Evolutionary conservation across 2,888 invertebrate genomes (phyloP), one percentile per base, ranked within the genome.

Genomic region (Scaeva pyrastri): DNA sequence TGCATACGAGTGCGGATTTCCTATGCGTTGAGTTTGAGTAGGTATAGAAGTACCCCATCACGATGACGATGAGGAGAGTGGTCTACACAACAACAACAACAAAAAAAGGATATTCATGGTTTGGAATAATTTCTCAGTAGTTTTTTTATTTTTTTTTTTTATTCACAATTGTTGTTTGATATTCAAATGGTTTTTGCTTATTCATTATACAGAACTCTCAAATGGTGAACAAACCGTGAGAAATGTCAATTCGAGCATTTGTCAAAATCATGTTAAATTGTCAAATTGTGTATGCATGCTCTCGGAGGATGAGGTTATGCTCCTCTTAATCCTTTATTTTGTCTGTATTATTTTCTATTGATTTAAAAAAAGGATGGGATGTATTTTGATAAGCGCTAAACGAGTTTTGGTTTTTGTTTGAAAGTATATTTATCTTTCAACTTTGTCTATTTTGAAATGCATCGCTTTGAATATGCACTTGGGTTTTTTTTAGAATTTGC

Each of bases 1-100:
- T 86, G 77, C 86, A 86, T 86, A 86, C 64, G 66, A 82, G 70
- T 71, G 39, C 14, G 39, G 73, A 74, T 70, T 73, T 56, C 76
- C 58, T 82, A 14, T n/a, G n/a, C n/a, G n/a, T n/a, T n/a, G n/a
- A n/a, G n/a, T n/a, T n/a, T n/a, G 3, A 45, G n/a, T n/a, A 11
- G 10, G 5, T 23, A 26, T 12, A 48, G 16, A 5, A 43, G 6
- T 11, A 1, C 10, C 23, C n/a, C 64, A 66, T 72, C 78, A 60
- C 62, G 58, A 76, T 14, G 31, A 19, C 41, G 31, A 31, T 41
- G 5, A 50, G 52, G 70, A 56, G 66, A 71, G 26, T 60, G 52
- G 45, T 50, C 45, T 71, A 23, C 10, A 39, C 11, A 23, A 50
- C 39, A 10, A 39, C 12, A 36, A 56, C 2, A 31, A 31, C 2